These are phyloP conservation scores for Boloria euphrosyne DNA, from an alignment of 2,888 invertebrate genomes.

Conservation along the genomic window DNA sequence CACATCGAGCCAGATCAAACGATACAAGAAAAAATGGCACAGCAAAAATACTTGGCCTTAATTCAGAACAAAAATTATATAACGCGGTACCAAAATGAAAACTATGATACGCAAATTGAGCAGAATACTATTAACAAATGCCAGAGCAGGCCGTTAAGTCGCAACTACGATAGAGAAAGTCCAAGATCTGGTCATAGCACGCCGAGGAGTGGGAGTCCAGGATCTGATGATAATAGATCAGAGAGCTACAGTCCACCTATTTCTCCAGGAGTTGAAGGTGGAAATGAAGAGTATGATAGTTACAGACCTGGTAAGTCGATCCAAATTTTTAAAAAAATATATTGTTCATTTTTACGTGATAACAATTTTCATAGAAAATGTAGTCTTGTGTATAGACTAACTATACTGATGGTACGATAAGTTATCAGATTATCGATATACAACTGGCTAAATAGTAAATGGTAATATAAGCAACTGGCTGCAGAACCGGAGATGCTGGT, in stretches of 20 bases:
- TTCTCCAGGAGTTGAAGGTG: constrained; percentile 92
- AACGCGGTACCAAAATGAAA: constrained; percentile 64
- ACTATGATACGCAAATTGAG: constrained; percentile 74
- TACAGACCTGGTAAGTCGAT: constrained; percentile 70
- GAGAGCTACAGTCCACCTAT: constrained; percentile 91
- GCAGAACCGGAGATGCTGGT: too few relatives aligned
- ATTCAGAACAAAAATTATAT: constrained; percentile 74
- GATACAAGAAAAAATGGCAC: constrained; percentile 61
- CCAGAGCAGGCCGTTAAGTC: constrained; percentile 46
- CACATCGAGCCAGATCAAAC: constrained; percentile 61
- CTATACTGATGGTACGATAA: too few relatives aligned
- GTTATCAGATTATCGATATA: too few relatives aligned
- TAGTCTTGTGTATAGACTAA: too few relatives aligned
- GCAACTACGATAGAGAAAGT: constrained; percentile 53
- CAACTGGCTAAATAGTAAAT: too few relatives aligned
- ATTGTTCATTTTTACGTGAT: too few relatives aligned
- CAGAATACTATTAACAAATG: constrained; percentile 72
- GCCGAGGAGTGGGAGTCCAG: constrained; percentile 68
- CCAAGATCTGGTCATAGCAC: constrained; percentile 64
- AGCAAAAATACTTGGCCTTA: constrained; percentile 67
- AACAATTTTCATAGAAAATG: too few relatives aligned
- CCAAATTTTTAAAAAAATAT: not conserved
- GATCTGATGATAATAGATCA: constrained; percentile 83
- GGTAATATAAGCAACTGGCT: too few relatives aligned
- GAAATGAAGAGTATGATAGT: constrained; percentile 68